Evolutionary conservation across 1,140 invertebrate species (phyloP), one percentile per base, ranked within the genome.

Genomic region (Drosophila sproati): DNA sequence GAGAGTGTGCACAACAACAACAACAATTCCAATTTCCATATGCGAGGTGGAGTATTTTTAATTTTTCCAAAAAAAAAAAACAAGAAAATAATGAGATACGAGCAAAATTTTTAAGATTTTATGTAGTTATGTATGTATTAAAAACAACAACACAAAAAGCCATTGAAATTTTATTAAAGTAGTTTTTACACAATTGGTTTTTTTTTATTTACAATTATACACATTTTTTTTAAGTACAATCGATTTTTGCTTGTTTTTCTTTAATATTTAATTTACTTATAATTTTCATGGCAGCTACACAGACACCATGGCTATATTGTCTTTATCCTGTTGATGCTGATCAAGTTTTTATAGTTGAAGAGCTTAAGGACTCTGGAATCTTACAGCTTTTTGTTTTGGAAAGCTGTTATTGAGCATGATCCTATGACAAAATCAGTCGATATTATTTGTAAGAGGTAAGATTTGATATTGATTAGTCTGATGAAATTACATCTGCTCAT

Each of bases 161-260:
- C 77, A 78, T 78, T 78, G 77, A 64, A 78, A 52, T 52, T 66
- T 76, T 43, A 41, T 67, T 67, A 28, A 59, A 60, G n/a, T 70
- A 74, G 43, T 56, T 56, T 55, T 51, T 69, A 67, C 37, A 41
- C 29, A 47, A 76, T 66, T 76, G 60, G 61, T 61, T 62, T 61
- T 63, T 70, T 47, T 20, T 51, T 32, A 47, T 43, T 64, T 61
- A 32, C 45, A 55, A 67, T 66, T 73, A 72, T 61, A 75, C 5
- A 75, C 63, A 57, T 37, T 57, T 37, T 57, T 71, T 37, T 57
- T 71, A 71, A 70, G 67, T 63, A 75, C 68, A 71, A 71, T 29
- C 32, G 7, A 48, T 48, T n/a, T 59, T 51, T 45, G 45, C 43
- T 62, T 55, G 3, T 39, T 47, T 52, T 37, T 50, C 34, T 45